Base-by-base conservation (phyloP, 2,888 invertebrate genomes). In the Acanthopleura granulata region DNA sequence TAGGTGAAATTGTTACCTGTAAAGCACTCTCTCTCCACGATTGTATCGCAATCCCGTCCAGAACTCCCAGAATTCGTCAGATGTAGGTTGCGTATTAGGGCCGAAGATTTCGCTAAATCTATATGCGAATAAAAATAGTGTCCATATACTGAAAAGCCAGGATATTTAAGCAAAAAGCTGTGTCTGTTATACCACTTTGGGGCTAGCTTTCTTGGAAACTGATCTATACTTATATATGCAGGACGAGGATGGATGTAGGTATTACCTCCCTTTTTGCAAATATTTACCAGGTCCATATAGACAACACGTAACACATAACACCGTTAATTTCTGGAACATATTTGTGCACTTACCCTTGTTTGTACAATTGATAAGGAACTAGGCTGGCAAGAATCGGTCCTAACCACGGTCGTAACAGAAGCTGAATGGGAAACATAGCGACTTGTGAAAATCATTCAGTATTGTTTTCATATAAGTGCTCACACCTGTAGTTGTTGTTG, bases 51-150 rank as follows among this genome's bases (percentile, higher is more conserved):
- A 75, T 15, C 78, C 70, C 25, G 71, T 73, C 83, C 84, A 86
- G 62, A 84, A 82, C 75, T 86, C 85, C 49, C 74, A 40, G 27
- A 85, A 78, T 29, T 89, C 88, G 40, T 82, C 86, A 6, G 82
- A 77, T 15, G 81, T 80, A 16, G 88, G 89, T 72, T 81, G 75
- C 15, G 84, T 85, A 22, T 82, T 75, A 1, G 79, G 78, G 9
- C 90, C 90, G 84, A 90, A 90, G 40, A 87, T 79, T 61, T 84
- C 80, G 25, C 78, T 78, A 75, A 89, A 80, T 0, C 87, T 87
- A 71, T 50, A 72, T 50, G 66, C 22, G 75, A 76, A 79, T n/a
- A 75, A 29, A n/a, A n/a, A 40, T 40, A 3, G 40, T 40, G 40
- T 40, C 4, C 40, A 40, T 40, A 40, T 6, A 40, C 3, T 40